Base-by-base conservation (phyloP, 2,888 invertebrate genomes). In the Luperina testacea region DNA sequence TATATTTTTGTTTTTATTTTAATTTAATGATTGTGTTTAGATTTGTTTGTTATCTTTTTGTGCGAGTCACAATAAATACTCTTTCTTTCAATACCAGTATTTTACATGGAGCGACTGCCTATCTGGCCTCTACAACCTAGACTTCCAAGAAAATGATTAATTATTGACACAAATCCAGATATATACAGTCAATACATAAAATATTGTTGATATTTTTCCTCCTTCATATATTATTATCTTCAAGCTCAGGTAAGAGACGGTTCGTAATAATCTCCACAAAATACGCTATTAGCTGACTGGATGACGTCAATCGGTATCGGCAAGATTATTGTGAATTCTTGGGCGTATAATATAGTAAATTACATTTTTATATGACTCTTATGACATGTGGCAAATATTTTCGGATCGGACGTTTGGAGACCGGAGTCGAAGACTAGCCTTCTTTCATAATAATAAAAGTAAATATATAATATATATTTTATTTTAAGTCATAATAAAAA, bases 251-350 rank as follows among this genome's bases (percentile, higher is more conserved):
- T 63, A 82, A 27, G 59, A 73, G 65, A 63, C 69, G 48, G 64
- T 75, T 57, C 57, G 63, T 59, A 69, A 68, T 82, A 82, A 85
- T 81, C 59, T 81, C 42, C 8, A 75, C 45, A 65, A 72, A 65
- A 77, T 75, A 67, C 51, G 64, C 48, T 83, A 84, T 85, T 87
- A 88, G 85, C 87, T 83, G 83, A 80, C 79, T 77, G 20, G 13
- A n/a, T 88, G 83, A 88, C 85, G 89, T 89, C 83, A 85, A 48
- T n/a, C 17, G 11, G 27, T 82, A 82, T 80, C 81, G 59, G 13
- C 3, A 42, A 76, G 85, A 87, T 85, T 80, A 78, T 82, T 65
- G 59, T 65, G 61, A 84, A 88, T 81, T 80, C 81, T 80, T 75
- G 51, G 48, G 73, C 72, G 76, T 74, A 24, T 68, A 74, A 48